phyloP scores from a whole-genome alignment of 2,113 vertebrate genomes.

The Periophthalmus modestus region DNA sequence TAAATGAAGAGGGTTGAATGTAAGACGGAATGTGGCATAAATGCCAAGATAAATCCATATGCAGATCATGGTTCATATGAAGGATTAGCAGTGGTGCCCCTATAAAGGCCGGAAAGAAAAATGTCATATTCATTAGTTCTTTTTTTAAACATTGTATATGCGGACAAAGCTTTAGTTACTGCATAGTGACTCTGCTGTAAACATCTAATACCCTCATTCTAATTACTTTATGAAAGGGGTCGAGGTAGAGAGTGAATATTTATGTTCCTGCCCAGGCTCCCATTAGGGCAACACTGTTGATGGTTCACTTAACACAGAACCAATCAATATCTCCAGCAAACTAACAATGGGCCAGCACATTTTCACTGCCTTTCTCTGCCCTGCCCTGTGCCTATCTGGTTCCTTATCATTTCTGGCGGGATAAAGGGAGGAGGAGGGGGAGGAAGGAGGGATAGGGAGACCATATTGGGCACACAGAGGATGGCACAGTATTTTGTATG shows the following conservation, averaged over 20 bases:
- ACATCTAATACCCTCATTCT: conserved; percentile 3
- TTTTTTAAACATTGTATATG: not conserved
- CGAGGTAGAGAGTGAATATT: conserved; percentile 19
- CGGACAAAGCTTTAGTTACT: not conserved
- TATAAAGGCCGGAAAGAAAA: not conserved
- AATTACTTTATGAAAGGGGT: conserved; percentile 11
- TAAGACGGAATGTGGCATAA: not conserved
- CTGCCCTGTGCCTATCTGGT: conserved; percentile 54
- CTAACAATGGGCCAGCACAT: conserved; percentile 43
- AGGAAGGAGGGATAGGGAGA: not conserved
- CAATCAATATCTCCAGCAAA: conserved; percentile 41
- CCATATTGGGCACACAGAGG: not conserved
- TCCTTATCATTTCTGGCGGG: conserved; percentile 61
- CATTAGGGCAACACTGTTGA: conserved; percentile 39
- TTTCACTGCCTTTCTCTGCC: conserved; percentile 49
- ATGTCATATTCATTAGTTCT: not conserved
- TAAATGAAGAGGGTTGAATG: not conserved
- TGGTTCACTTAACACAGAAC: conserved; percentile 43
- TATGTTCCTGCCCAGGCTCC: conserved; percentile 25
- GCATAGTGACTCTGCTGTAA: not conserved
- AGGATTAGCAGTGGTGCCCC: too few species aligned
- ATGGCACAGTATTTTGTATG: not conserved
- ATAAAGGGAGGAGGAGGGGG: not conserved
- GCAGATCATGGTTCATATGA: too few species aligned
- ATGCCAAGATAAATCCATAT: not conserved